Base-by-base conservation (phyloP, 1,140 invertebrate species). In the Drosophila leontia region DNA sequence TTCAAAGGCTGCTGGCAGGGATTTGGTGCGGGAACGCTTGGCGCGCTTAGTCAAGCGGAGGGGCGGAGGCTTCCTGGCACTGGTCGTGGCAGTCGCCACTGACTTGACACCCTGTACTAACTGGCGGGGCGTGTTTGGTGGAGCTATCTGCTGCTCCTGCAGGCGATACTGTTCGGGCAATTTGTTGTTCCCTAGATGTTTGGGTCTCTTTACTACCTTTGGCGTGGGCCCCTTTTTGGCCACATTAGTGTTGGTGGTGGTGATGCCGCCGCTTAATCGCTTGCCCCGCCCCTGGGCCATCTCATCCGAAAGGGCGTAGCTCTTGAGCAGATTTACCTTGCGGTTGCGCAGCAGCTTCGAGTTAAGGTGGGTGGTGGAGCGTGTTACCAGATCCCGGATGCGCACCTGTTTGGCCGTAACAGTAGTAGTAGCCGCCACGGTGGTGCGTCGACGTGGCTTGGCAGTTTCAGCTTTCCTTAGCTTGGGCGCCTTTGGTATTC, bases 271-370 rank as follows among this genome's bases (percentile, higher is more conserved):
- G 26, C 61, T 67, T 0, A 91, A 13, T 0, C 85, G 81, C 41
- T 79, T 88, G 34, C 17, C 19, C 1, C 79, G 67, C 0, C 26
- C 47, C n/a, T 47, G 63, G 8, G 48, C 48, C 32, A 47, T 15
- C 11, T 37, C 53, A 39, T 91, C 82, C 8, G 86, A 26, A 7
- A 90, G 44, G 6, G 80, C 78, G n/a, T 85, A 85, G 47, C 57
- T 90, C 58, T 90, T 91, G 0, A 90, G 64, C 29, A 90, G 62
- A 35, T 58, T 91, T 1, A 90, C 65, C 44, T 91, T 91, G 29
- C 85, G 86, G 75, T 80, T 90, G 3, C 85, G 81, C 8, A 90
- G 44, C 58, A 85, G 60, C 56, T 90, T 90, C 0, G 85, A 91
- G 32, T 90, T 91, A 53, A 90, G 64, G 6, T 84, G 71, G 0